Conservation (phyloP, 1,140 invertebrate genomes). For the Drosophila tani region DNA sequence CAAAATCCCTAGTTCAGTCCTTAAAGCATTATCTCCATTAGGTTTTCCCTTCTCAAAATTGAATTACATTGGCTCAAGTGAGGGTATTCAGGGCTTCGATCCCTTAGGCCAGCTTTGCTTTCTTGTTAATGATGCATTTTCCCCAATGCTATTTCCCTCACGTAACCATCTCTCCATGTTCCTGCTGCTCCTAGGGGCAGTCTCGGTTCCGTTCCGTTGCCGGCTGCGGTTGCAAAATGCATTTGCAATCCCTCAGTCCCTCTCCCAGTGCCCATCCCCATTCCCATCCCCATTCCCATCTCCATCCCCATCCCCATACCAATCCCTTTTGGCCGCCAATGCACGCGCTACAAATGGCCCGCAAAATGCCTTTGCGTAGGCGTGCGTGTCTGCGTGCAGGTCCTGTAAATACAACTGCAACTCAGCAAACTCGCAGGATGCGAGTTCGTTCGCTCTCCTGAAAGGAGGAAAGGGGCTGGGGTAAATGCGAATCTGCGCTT, state of each 20-base stretch:
- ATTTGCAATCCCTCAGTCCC: slow-evolving; percentile 46
- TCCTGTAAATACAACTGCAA: slow-evolving; percentile 46
- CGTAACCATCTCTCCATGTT: slow-evolving; percentile 37
- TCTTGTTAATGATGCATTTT: slow-evolving; percentile 43
- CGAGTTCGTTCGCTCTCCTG: no score
- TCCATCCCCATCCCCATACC: background rate
- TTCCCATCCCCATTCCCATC: background rate
- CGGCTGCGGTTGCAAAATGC: slow-evolving; percentile 53
- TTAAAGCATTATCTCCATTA: background rate
- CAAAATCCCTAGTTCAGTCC: background rate
- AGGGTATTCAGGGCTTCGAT: slow-evolving; percentile 13
- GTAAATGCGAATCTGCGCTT: slow-evolving; percentile 23
- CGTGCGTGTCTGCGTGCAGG: slow-evolving; percentile 27
- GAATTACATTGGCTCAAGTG: background rate
- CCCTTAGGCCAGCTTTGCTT: background rate
- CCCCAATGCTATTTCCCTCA: slow-evolving; percentile 37
- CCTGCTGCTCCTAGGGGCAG: slow-evolving; percentile 17
- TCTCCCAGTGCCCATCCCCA: background rate
- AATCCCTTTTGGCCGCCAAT: slow-evolving; percentile 7
- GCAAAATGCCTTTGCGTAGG: slow-evolving; percentile 53
- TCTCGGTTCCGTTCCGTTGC: slow-evolving; percentile 6
- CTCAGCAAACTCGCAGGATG: slow-evolving; percentile 2
- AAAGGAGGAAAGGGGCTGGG: no score
- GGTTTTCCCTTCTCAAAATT: background rate
- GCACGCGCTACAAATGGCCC: slow-evolving; percentile 51